Evolutionary conservation across 2,797 vertebrate genomes (phyloP).

Genomic region (Thalassophryne amazonica): DNA sequence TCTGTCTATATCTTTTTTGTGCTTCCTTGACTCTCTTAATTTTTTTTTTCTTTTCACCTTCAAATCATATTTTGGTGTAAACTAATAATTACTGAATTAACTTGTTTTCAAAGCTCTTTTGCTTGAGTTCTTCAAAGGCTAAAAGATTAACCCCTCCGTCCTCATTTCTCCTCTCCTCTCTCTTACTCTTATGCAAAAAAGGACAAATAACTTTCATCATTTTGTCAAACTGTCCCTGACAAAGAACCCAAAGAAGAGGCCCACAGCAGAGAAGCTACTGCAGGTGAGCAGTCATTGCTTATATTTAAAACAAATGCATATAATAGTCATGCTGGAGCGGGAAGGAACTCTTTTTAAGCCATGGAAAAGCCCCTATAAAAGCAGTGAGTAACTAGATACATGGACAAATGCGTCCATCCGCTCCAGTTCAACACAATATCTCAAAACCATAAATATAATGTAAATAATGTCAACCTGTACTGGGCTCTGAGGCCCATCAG

Average conservation of each 20-base stretch:
- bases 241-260: slow-evolving; percentile 96
- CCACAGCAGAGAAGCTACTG: slow-evolving; percentile 92
- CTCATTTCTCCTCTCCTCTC: neutral
- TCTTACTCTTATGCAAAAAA: slow-evolving; percentile 40
- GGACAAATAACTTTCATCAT: slow-evolving; percentile 98
- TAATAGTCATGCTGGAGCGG: neutral
- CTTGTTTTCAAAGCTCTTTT: neutral
- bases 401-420: too few species aligned
- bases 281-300: slow-evolving; percentile 77
- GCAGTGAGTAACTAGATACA: too few species aligned
- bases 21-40: neutral
- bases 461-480: too few species aligned
- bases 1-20: neutral
- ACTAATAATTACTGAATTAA: neutral
- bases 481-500: too few species aligned
- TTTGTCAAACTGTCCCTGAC: slow-evolving; percentile 97
- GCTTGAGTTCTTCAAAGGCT: neutral
- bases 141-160: neutral
- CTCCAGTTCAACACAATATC: too few species aligned
- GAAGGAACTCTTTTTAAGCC: too few species aligned
- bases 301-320: neutral
- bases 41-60: neutral
- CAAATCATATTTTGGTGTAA: neutral
- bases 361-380: too few species aligned
- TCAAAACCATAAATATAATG: too few species aligned